These are phyloP conservation scores for Sminthurinus aureus DNA, from an alignment of 2,888 invertebrate genomes.

Conservation along the genomic window DNA sequence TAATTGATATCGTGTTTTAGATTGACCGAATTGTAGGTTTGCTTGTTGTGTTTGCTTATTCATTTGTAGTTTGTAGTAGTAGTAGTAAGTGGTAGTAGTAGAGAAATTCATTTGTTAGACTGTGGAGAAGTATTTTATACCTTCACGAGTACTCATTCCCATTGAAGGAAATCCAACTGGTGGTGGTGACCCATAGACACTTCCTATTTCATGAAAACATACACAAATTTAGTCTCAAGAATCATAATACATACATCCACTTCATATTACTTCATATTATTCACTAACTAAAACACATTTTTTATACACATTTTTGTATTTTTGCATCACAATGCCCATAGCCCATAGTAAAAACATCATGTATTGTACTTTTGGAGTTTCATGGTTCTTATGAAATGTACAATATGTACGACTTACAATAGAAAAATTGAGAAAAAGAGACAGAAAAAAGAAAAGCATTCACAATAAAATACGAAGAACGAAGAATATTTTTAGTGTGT, in stretches of 20 bases:
- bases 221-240: no score
- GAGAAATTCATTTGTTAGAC: background rate
- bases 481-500: background rate
- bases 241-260: slow-evolving; percentile 4
- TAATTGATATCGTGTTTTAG: no score
- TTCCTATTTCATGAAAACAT: background rate
- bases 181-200: slow-evolving; percentile 42
- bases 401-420: background rate
- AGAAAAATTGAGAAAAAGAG: background rate
- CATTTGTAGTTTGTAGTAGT: no score
- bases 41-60: no score
- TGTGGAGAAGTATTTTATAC: slow-evolving; percentile 40
- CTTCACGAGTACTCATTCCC: slow-evolving; percentile 41
- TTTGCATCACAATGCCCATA: no score
- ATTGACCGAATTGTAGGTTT: no score
- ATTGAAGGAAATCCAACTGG: slow-evolving; percentile 37
- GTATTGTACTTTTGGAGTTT: no score
- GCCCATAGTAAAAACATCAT: no score
- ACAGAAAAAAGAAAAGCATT: no score
- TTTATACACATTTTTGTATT: no score
- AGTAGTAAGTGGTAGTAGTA: background rate
- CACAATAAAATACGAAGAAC: background rate
- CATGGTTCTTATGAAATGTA: background rate
- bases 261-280: no score
- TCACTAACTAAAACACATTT: no score